Base-by-base conservation (phyloP, 2,797 vertebrate species). In the Capromys pilorides region DNA sequence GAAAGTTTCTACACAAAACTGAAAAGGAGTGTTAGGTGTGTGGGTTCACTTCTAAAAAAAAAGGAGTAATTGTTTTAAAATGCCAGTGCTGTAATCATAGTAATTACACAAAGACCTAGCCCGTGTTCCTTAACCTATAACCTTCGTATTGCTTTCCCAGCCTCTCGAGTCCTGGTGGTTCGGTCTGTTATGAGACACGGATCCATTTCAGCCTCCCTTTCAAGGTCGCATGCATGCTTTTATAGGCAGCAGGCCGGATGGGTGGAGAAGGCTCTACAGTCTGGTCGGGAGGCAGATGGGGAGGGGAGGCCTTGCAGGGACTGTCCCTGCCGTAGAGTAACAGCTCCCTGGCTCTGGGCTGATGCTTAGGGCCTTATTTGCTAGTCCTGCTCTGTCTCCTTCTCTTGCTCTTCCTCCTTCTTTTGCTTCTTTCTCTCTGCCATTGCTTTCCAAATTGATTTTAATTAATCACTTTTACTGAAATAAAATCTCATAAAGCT, bases 41-140 rank as follows among this genome's bases (percentile, higher is more conserved):
- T 69, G 59, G 71, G 51, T 81, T 96, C 88, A 18, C 77, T 93
- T 51, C 82, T 51, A 3, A 39, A 54, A 88, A 61, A 82, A 86
- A n/a, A 1, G 8, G 64, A 78, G 24, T 92, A 96, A 96, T 93
- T 39, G 39, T 92, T 80, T 93, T 96, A 95, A 95, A 93, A 94
- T 93, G 89, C 87, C 79, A 87, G 67, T 79, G 87, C 54, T 94
- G 41, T 93, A 96, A 73, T 92, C 97, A 97, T 96, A 90, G 86
- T 92, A 97, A 96, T 93, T 91, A 96, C 94, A 96, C 67, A 97
- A 97, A 96, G 45, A 92, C 94, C 89, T 93, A 97, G 88, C 91
- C 88, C n/a, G 94, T 87, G 86, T 97, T 97, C 93, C 94, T 97
- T 96, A 97, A 97, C 96, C 96, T 98, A 93, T 97, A 97, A 96